Percentiles rank a stretch among this genome's conserved stretches.
Conservation (phyloP, 2,113 vertebrate genomes). For the Apaloderma vittatum region DNA sequence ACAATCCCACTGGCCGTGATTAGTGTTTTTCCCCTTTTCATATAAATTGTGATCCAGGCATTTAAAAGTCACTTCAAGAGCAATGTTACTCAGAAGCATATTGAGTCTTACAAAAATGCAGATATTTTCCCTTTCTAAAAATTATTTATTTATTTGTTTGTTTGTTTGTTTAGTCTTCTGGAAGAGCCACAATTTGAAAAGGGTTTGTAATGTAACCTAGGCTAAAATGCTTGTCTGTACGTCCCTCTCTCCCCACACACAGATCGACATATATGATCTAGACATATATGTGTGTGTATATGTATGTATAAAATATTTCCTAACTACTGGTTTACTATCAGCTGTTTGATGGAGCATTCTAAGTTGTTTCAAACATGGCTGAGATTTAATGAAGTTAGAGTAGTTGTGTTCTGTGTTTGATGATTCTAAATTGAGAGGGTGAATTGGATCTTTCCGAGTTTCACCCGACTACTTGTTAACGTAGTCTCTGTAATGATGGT, state of each 20-base stretch:
- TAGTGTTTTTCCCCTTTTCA: neutral
- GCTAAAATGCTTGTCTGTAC: neutral
- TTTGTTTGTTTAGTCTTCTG: neutral
- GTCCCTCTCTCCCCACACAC: accelerated
- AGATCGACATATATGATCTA: accelerated
- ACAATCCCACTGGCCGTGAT: neutral
- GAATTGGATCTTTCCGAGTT: neutral
- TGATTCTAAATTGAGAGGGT: neutral
- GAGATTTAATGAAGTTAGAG: neutral
- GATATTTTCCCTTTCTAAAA: neutral
- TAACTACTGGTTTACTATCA: neutral
- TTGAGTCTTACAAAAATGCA: neutral
- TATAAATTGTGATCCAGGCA: neutral
- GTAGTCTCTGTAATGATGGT: neutral
- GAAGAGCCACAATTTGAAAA: neutral
- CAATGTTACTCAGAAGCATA: neutral
- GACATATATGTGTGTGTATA: neutral
- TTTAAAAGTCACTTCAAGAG: neutral
- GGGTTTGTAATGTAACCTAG: neutral
- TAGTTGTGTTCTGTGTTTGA: neutral
- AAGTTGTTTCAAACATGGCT: neutral
- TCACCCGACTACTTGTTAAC: neutral
- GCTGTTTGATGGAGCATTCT: neutral
- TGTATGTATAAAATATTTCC: neutral
- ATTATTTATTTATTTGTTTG: neutral